Evolutionary conservation across 2,888 invertebrate species (phyloP).

Genomic region (Hirtodrosophila alboralis): DNA sequence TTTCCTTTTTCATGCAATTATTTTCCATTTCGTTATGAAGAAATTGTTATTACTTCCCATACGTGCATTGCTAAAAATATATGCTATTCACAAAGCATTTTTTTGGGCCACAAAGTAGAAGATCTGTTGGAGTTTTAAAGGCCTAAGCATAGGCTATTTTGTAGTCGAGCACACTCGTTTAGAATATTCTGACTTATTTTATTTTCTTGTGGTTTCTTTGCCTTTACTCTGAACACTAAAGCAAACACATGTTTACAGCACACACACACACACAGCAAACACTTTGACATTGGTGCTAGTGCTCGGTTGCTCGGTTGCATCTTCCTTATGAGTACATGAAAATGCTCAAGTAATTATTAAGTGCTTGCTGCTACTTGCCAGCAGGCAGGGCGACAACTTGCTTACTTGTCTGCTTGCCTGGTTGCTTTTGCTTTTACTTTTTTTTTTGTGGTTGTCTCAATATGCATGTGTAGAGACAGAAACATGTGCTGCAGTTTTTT

Average conservation of each 20-base stretch:
- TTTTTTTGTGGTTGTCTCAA: conserved; percentile 41
- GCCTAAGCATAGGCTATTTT: too few relatives aligned
- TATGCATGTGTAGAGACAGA: conserved; percentile 18
- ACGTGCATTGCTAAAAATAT: too few relatives aligned
- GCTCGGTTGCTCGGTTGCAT: conserved; percentile 18
- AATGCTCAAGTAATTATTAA: conserved; percentile 78
- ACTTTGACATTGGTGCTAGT: conserved; percentile 17
- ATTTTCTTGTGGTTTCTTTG: neutral
- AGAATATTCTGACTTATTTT: too few relatives aligned
- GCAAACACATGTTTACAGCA: conserved; percentile 69
- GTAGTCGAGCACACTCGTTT: too few relatives aligned
- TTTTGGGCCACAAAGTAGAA: too few relatives aligned
- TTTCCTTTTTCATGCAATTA: too few relatives aligned
- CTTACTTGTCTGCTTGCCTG: conserved; percentile 7
- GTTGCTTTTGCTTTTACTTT: conserved; percentile 16
- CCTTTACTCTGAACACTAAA: conserved; percentile 62
- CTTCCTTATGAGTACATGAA: conserved; percentile 57
- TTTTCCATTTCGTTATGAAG: too few relatives aligned
- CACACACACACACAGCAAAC: conserved; percentile 35
- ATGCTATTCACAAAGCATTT: too few relatives aligned
- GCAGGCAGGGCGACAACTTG: conserved; percentile 32
- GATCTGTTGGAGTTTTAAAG: too few relatives aligned
- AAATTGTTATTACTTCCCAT: too few relatives aligned
- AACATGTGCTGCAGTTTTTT: conserved; percentile 40
- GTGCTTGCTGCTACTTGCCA: conserved; percentile 42